phyloP scores from a whole-genome alignment of 2,888 invertebrate species.

The Anarsia innoxiella region DNA sequence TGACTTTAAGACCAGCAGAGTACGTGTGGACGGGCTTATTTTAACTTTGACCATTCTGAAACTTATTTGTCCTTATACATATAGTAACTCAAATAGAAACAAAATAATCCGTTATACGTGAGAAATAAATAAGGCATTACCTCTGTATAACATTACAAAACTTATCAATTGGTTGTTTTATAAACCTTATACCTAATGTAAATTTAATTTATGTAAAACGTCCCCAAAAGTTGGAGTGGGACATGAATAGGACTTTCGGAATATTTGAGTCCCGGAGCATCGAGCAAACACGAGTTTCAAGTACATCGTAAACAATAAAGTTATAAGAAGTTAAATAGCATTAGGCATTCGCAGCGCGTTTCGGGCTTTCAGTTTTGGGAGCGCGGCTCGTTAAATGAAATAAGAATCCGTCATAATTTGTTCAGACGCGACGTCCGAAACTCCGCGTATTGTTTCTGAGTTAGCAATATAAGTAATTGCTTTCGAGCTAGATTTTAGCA shows the following conservation, averaged over 20 bases:
- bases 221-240: conserved; percentile 27
- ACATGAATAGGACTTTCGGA: conserved; percentile 34
- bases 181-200: conserved; percentile 9
- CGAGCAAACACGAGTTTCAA: conserved; percentile 30
- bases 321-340: conserved; percentile 39
- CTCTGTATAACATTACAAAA: too few relatives aligned
- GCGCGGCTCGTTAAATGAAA: conserved; percentile 50
- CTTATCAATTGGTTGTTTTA: conserved; percentile 9
- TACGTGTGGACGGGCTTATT: too few relatives aligned
- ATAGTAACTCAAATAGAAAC: too few relatives aligned
- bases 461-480: too few relatives aligned
- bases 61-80: too few relatives aligned
- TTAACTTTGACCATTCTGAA: too few relatives aligned
- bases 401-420: conserved; percentile 48
- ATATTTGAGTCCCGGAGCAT: conserved; percentile 25
- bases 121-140: too few relatives aligned
- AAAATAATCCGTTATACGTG: too few relatives aligned
- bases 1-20: too few relatives aligned
- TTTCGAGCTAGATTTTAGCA: too few relatives aligned
- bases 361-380: conserved; percentile 31
- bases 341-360: conserved; percentile 45
- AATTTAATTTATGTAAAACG: conserved; percentile 43
- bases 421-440: too few relatives aligned
- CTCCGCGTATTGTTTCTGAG: too few relatives aligned
- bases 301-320: conserved; percentile 44